Percentiles rank a stretch among this genome's conserved stretches.
Conservation (phyloP, 2,113 vertebrate genomes). For the Morone chrysops region DNA sequence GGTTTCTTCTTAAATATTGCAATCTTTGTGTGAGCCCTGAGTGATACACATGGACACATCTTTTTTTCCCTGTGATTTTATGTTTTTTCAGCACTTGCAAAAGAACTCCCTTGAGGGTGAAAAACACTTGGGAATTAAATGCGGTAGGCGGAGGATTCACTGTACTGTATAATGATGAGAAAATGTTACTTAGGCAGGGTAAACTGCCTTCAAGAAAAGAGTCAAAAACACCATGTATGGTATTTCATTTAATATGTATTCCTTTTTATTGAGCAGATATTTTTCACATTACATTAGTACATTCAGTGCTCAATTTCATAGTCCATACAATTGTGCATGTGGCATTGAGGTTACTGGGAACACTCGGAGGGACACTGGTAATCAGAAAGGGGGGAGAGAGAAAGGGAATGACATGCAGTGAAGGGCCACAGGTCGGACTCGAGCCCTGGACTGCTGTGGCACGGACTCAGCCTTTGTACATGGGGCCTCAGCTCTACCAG, state of each 20-base stretch:
- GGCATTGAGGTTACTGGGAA: too few species aligned
- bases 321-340: too few species aligned
- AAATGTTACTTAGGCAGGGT: neutral
- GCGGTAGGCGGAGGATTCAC: slow-evolving; percentile 14
- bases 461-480: too few species aligned
- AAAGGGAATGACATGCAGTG: too few species aligned
- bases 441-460: too few species aligned
- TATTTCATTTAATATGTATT: neutral
- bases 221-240: neutral
- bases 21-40: neutral
- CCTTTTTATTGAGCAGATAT: neutral
- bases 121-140: slow-evolving; percentile 25
- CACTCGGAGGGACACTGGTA: too few species aligned
- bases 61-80: neutral
- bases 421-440: too few species aligned
- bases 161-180: slow-evolving; percentile 25
- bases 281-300: too few species aligned
- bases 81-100: neutral
- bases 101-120: slow-evolving; percentile 18
- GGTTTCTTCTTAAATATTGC: slow-evolving; percentile 28
- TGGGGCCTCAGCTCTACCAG: too few species aligned
- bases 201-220: neutral
- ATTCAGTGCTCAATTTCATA: too few species aligned
- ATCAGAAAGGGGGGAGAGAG: too few species aligned
- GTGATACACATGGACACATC: neutral